These are phyloP conservation scores for Calephelis virginiensis DNA, from an alignment of 1,140 invertebrate genomes.

Conservation along the genomic window DNA sequence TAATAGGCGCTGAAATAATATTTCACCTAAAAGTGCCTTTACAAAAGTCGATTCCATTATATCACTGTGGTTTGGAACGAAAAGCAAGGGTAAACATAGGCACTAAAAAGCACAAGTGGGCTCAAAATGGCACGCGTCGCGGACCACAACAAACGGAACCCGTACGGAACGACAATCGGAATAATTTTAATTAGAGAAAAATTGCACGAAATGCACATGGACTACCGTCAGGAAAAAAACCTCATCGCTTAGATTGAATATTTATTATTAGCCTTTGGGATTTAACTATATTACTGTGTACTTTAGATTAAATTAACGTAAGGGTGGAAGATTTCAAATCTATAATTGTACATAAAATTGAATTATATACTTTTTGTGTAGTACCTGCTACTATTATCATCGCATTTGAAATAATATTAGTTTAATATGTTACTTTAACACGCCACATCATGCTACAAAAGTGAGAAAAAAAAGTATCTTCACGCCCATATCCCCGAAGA, in stretches of 20 bases:
- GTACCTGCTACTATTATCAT: too few species aligned
- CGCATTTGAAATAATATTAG: too few species aligned
- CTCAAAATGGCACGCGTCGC: constrained; percentile 69
- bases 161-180: constrained; percentile 66
- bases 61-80: constrained; percentile 27
- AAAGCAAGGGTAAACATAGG: constrained; percentile 64
- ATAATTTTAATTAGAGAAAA: constrained; percentile 78
- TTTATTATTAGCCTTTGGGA: neutral
- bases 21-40: constrained; percentile 25
- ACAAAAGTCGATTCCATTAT: constrained; percentile 59
- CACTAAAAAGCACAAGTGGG: constrained; percentile 71
- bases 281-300: too few species aligned
- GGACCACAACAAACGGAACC: constrained; percentile 62
- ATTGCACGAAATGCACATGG: constrained; percentile 64
- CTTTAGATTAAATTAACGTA: too few species aligned
- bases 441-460: too few species aligned
- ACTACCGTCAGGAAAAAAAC: constrained; percentile 40
- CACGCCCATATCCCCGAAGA: too few species aligned
- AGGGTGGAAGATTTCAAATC: too few species aligned
- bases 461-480: too few species aligned
- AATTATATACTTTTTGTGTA: too few species aligned
- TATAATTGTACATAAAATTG: too few species aligned
- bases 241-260: neutral
- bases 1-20: constrained; percentile 24
- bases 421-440: too few species aligned